These are phyloP conservation scores for Tympanoctomys barrerae DNA, from an alignment of 2,797 vertebrate species.

Conservation along the genomic window DNA sequence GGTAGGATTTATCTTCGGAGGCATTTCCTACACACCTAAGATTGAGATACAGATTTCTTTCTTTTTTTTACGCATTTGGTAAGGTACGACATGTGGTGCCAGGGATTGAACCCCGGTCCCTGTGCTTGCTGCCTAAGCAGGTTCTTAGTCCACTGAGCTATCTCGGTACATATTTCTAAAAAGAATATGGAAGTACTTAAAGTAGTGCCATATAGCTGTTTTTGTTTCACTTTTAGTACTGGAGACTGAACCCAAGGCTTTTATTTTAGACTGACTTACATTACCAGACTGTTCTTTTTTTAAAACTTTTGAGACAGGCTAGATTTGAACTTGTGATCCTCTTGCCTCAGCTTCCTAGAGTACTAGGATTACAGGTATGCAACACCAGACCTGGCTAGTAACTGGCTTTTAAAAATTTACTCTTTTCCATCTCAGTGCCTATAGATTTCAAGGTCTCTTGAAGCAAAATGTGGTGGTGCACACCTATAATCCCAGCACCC, in stretches of 20 bases:
- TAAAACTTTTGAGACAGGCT: not conserved
- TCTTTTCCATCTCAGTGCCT: not conserved
- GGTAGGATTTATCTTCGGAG: not conserved
- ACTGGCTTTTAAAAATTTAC: not conserved
- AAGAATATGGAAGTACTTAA: not conserved
- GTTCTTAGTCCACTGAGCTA: too few relatives aligned
- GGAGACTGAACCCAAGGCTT: not conserved
- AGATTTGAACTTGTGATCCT: not conserved
- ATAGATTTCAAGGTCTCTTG: not conserved
- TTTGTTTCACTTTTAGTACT: not conserved
- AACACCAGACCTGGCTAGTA: not conserved
- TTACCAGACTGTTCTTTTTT: not conserved
- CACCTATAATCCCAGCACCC: not conserved
- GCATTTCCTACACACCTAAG: not conserved
- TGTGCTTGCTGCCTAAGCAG: too few relatives aligned
- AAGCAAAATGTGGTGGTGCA: not conserved
- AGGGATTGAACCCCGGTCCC: too few relatives aligned
- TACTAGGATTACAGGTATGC: not conserved
- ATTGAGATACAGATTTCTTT: not conserved
- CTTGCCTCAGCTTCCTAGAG: not conserved
- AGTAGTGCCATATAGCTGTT: not conserved
- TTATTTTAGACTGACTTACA: not conserved
- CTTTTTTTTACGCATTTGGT: too few relatives aligned
- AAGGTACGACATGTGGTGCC: too few relatives aligned
- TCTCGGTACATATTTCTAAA: not conserved